These are phyloP conservation scores for Peromyscus polionotus DNA, from an alignment of 2,113 vertebrate species.

Conservation along the genomic window DNA sequence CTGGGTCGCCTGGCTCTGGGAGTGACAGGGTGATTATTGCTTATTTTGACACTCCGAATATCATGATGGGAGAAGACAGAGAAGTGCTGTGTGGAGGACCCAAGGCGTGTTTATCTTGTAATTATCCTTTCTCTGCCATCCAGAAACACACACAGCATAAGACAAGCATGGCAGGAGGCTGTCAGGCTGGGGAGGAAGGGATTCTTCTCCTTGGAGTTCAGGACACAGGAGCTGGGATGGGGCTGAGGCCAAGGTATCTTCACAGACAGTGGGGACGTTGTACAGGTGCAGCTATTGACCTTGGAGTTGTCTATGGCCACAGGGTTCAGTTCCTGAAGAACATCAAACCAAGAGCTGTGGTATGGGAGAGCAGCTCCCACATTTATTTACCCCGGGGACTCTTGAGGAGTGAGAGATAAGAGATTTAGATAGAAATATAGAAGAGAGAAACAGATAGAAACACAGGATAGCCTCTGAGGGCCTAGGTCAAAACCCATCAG, in stretches of 20 bases:
- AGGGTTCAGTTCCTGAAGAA: neutral
- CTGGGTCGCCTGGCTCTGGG: slow-evolving; percentile 31
- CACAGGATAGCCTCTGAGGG: too few relatives aligned
- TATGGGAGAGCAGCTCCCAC: too few relatives aligned
- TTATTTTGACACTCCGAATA: slow-evolving; percentile 45
- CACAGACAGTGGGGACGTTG: too few relatives aligned
- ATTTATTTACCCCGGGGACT: too few relatives aligned
- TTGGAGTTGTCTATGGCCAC: neutral
- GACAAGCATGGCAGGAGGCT: neutral
- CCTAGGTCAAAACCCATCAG: too few relatives aligned
- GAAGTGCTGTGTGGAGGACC: neutral
- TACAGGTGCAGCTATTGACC: neutral
- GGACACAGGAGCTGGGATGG: neutral
- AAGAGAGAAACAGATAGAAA: too few relatives aligned
- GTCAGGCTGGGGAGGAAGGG: rapidly evolving
- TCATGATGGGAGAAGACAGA: neutral
- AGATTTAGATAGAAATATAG: too few relatives aligned
- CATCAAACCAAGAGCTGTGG: neutral
- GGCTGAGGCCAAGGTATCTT: neutral
- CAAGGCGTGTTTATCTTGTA: rapidly evolving
- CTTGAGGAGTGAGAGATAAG: too few relatives aligned
- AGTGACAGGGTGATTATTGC: slow-evolving; percentile 36
- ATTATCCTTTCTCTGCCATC: neutral
- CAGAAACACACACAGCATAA: neutral
- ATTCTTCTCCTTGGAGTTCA: neutral